Conservation (phyloP, 2,888 invertebrate genomes). For the Mechanitis mazaeus region DNA sequence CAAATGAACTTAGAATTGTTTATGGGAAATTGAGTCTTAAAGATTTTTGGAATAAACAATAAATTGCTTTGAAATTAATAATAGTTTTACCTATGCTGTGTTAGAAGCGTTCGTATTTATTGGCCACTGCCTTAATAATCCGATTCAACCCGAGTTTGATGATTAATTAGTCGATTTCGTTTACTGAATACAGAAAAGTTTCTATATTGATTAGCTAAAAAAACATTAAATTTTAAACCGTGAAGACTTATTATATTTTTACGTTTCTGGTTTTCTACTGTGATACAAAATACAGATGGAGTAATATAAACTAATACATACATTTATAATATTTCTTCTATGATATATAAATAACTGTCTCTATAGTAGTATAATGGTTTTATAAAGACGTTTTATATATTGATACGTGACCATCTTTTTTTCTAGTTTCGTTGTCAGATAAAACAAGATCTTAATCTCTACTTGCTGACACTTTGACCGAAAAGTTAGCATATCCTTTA, state of each 20-base stretch:
- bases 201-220: too few species aligned
- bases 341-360: too few species aligned
- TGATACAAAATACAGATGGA: too few species aligned
- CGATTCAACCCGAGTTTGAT: slow-evolving; percentile 45
- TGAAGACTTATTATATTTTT: too few species aligned
- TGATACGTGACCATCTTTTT: too few species aligned
- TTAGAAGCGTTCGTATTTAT: slow-evolving; percentile 37
- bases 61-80: slow-evolving; percentile 6
- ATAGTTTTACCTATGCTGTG: slow-evolving; percentile 13
- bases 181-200: slow-evolving; percentile 5
- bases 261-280: too few species aligned
- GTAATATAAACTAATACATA: too few species aligned
- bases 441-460: slow-evolving; percentile 10
- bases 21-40: slow-evolving; percentile 19
- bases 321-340: too few species aligned
- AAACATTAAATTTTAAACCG: too few species aligned
- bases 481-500: slow-evolving; percentile 20
- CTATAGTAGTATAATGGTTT: too few species aligned
- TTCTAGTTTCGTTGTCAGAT: background rate
- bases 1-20: slow-evolving; percentile 4
- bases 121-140: slow-evolving; percentile 48
- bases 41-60: slow-evolving; percentile 5
- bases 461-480: slow-evolving; percentile 19
- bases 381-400: too few species aligned
- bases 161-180: slow-evolving; percentile 48